Evolutionary conservation across 30 jellyfish, hydroid and myxozoan species (phyloP), one percentile per base, ranked within the genome.

Genomic region (Pseudorhiza aurosa): DNA sequence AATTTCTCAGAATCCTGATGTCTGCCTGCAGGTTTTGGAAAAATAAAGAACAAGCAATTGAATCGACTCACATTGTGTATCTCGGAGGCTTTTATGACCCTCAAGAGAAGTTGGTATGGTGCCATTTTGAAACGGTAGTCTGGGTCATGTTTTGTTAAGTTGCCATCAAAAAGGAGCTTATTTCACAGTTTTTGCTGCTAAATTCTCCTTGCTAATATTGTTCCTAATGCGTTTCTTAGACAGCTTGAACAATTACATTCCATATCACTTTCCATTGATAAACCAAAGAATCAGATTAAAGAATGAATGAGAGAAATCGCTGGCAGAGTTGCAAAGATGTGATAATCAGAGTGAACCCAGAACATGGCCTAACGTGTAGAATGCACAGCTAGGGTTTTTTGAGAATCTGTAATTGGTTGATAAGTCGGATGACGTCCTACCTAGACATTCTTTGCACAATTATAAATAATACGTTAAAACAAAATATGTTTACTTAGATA

Each of bases 111-210:
- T 33, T 64, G 57, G 77, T 35, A 64, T 64, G 57, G 59, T 42
- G 70, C 55, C 67, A 8, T 70, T n/a, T 3, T 70, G 50, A 5
- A 14, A 19, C 72, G n/a, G 7, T 30, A 44, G 83, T 70, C 83
- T 70, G 67, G 83, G 83, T 70, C 83, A 70, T 22, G 70, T 26
- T 42, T 70, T 70, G 83, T 46, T 70, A 33, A 2, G 24, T 53
- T 36, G 36, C 67, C 4, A 53, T 53, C 36, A 12, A 53, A 53
- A 21, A 53, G 36, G 36, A 53, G 67, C 19, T 53, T 53, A 53
- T 3, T 53, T 53, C 67, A 19, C 67, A 7, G 67, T 53, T 19
- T 53, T 12, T 12, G 10, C 12, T 5, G 12, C 50, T 12, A 39
- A 39, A 39, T 39, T 39, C 36, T 53, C 67, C 14, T 53, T 36